Base-by-base conservation (phyloP, 1,140 invertebrate species). In the Scylla paramamosain region DNA sequence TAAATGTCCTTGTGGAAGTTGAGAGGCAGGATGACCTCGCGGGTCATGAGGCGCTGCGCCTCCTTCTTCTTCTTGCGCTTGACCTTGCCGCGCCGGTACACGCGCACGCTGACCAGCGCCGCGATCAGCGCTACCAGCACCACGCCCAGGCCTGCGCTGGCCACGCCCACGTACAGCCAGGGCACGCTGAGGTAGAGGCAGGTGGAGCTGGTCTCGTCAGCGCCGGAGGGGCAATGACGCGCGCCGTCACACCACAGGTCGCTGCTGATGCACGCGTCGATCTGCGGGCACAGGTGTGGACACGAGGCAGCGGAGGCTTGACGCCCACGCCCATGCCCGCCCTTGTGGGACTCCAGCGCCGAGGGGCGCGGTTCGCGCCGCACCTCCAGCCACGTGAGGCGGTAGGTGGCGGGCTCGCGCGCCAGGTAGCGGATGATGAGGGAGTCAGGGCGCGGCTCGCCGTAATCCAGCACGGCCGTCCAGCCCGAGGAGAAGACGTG, bases 311-410 rank as follows among this genome's bases (percentile, higher is more conserved):
- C 93, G 25, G 67, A 7, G 10, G 25, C 67, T 4, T 25, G 89
- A 4, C 84, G 86, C 25, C 93, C 59, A 16, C 94, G 93, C 14
- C 95, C 93, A 4, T 67, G 93, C 8, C 88, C 93, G 67, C 92
- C 90, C 59, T 95, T 94, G 14, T 95, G 91, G 96, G 97, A 97
- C 77, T 97, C 97, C 31, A 97, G 97, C 90, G 97, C 97, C 14
- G 97, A 97, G 25, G 97, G 96, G 0, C 97, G 97, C 0, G 98
- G 97, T 96, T 98, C 97, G 96, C 98, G 98, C 39, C 98, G 98
- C 32, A 98, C 97, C 96, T 98, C 98, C 97, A 98, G 98, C 98
- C 98, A 98, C 91, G 98, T 98, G 45, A 98, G 98, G 7, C 97
- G 97, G 96, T 98, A 98, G 96, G 97, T 98, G 0, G 98, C 98